Evolutionary conservation across 2,888 invertebrate genomes (phyloP).

Genomic region (Psylliodes chrysocephalus): DNA sequence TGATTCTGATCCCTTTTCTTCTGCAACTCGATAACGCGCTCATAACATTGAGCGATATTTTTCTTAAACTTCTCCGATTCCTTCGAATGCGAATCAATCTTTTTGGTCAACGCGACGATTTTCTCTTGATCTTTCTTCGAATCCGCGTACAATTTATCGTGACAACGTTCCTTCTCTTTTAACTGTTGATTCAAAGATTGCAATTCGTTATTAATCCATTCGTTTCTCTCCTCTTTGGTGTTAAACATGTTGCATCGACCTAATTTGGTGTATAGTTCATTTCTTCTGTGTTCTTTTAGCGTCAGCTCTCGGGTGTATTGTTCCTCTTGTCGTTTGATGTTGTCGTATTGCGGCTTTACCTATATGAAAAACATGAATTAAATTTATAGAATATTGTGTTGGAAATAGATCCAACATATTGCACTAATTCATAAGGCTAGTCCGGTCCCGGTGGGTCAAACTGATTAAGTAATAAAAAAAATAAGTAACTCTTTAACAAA

Average conservation of each 20-base stretch:
- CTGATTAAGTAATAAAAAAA: too few relatives aligned
- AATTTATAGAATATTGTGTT: constrained; percentile 3
- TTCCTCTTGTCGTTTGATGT: constrained; percentile 93
- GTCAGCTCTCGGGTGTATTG: constrained; percentile 88
- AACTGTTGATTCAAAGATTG: constrained; percentile 94
- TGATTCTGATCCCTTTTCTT: constrained; percentile 94
- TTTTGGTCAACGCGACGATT: constrained; percentile 69
- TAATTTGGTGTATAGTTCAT: constrained; percentile 98
- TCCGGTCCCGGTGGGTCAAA: too few relatives aligned
- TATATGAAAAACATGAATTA: constrained; percentile 29
- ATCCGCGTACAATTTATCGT: constrained; percentile 88
- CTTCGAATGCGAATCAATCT: constrained; percentile 76
- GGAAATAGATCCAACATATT: too few relatives aligned
- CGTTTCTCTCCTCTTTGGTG: constrained; percentile 90
- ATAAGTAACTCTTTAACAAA: too few relatives aligned
- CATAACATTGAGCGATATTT: constrained; percentile 93
- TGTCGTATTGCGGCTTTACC: constrained; percentile 92
- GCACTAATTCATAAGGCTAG: too few relatives aligned
- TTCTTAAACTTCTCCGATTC: constrained; percentile 90
- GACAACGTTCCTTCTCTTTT: constrained; percentile 93
- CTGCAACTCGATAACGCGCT: constrained; percentile 94
- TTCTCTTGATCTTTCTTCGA: constrained; percentile 86
- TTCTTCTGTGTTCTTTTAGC: constrained; percentile 93
- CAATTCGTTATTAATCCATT: constrained; percentile 94
- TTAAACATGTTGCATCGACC: constrained; percentile 97